Conservation (phyloP, 2,888 invertebrate genomes). For the Seladonia tumulorum region DNA sequence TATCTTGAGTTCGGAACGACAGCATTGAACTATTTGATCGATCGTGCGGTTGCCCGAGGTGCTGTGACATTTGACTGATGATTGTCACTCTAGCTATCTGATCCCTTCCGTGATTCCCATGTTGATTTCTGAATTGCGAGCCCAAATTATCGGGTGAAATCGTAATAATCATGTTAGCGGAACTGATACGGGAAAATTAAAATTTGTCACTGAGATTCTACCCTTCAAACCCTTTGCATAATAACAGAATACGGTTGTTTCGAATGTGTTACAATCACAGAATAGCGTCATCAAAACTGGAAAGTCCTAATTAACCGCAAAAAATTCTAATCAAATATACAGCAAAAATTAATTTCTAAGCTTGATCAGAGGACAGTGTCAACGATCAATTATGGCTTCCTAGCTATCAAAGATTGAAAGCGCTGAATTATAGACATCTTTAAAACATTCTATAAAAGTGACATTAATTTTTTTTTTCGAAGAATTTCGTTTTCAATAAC, state of each 20-base stretch:
- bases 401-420: too few species aligned
- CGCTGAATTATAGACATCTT: too few species aligned
- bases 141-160: background rate
- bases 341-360: background rate
- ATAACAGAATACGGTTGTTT: background rate
- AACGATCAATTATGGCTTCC: too few species aligned
- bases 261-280: background rate
- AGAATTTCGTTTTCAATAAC: too few species aligned
- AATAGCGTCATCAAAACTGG: background rate
- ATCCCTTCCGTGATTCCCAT: background rate
- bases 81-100: background rate
- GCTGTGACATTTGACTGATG: background rate
- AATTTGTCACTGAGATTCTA: background rate
- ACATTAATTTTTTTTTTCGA: too few species aligned
- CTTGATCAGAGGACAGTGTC: background rate
- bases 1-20: background rate
- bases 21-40: background rate
- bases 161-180: background rate
- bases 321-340: background rate
- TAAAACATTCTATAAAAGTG: too few species aligned
- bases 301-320: background rate
- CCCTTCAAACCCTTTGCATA: background rate
- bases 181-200: background rate
- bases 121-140: background rate
- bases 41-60: background rate